phyloP scores from a whole-genome alignment of 2,888 invertebrate species.

The Eupithecia abbreviata region DNA sequence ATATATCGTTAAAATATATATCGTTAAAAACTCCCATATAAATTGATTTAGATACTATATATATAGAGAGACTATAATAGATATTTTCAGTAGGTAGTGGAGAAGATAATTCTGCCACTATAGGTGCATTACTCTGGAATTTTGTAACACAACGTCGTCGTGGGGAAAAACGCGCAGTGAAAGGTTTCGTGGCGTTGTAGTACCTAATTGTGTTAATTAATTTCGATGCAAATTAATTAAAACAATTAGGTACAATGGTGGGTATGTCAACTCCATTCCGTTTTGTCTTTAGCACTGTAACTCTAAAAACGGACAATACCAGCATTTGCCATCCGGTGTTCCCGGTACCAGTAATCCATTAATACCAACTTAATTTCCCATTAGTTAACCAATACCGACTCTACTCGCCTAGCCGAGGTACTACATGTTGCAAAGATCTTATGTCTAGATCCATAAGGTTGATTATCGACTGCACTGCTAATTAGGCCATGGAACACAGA shows the following conservation, averaged over 20 bases:
- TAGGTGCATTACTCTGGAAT: neutral
- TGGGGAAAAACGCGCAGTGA: neutral
- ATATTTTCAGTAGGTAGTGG: neutral
- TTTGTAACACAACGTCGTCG: neutral
- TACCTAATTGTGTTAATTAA: neutral
- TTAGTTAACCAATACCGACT: constrained; percentile 2
- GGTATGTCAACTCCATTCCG: neutral
- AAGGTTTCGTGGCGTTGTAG: neutral
- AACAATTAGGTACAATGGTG: too few species aligned
- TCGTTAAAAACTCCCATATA: neutral
- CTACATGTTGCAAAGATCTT: neutral
- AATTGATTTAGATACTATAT: neutral
- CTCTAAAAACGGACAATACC: neutral
- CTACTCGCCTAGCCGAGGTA: neutral
- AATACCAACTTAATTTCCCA: constrained; percentile 1
- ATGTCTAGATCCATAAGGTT: neutral
- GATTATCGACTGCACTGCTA: neutral
- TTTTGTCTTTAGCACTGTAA: neutral
- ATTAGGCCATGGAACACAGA: neutral
- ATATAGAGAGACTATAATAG: too few species aligned
- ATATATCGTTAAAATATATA: too few species aligned
- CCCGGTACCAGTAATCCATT: constrained; percentile 1
- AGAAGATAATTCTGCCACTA: neutral
- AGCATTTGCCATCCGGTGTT: neutral
- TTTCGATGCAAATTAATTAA: neutral